These are phyloP conservation scores for Halictus quadricinctus DNA, from an alignment of 2,888 invertebrate species.

Conservation along the genomic window DNA sequence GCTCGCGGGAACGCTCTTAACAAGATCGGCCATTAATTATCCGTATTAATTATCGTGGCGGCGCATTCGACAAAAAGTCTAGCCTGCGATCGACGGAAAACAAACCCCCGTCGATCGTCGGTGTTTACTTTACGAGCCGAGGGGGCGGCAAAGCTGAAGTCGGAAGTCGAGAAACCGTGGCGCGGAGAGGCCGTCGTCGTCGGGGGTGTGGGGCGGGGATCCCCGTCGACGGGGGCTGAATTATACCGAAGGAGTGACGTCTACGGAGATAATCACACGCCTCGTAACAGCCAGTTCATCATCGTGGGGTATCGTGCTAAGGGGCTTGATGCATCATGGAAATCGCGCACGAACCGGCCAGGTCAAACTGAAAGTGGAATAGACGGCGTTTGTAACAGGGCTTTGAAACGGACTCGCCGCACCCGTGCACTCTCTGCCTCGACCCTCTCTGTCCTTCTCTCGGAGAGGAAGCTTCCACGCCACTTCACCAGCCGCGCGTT, in stretches of 20 bases:
- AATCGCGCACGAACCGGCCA: slow-evolving; percentile 72
- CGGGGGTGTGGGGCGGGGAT: slow-evolving; percentile 38
- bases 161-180: slow-evolving; percentile 17
- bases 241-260: slow-evolving; percentile 76
- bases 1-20: background rate
- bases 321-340: slow-evolving; percentile 76
- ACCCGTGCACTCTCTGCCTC: background rate
- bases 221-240: slow-evolving; percentile 65
- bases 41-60: slow-evolving; percentile 38
- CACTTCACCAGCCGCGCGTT: slow-evolving; percentile 25
- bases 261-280: slow-evolving; percentile 78
- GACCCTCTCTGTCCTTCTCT: background rate
- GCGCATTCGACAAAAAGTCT: slow-evolving; percentile 34
- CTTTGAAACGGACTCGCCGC: slow-evolving; percentile 31
- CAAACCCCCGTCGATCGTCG: slow-evolving; percentile 33
- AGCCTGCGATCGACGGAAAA: slow-evolving; percentile 36
- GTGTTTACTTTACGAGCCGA: slow-evolving; percentile 56
- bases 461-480: slow-evolving; percentile 18
- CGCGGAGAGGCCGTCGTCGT: background rate
- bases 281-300: slow-evolving; percentile 78
- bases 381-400: slow-evolving; percentile 36
- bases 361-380: slow-evolving; percentile 57
- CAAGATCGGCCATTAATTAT: slow-evolving; percentile 37
- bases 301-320: slow-evolving; percentile 73
- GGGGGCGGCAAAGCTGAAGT: background rate